Evolutionary conservation across 2,888 invertebrate species (phyloP).

Genomic region (Octodonta nipae): DNA sequence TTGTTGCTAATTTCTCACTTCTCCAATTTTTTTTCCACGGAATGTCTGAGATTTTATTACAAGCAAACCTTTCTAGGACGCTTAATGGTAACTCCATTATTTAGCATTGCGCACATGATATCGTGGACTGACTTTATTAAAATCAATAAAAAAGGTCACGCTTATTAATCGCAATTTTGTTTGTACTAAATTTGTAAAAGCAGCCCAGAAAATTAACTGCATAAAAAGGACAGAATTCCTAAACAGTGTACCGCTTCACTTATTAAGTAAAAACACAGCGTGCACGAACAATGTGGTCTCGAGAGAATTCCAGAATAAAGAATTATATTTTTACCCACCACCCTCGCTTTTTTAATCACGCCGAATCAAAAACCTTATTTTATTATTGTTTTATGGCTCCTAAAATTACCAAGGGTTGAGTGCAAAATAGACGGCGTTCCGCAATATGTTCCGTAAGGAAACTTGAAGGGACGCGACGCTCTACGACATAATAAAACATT

Average conservation of each 20-base stretch:
- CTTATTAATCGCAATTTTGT: too few species aligned
- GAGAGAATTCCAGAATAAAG: slow-evolving; percentile 29
- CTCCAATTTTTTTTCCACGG: too few species aligned
- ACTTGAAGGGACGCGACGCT: slow-evolving; percentile 12
- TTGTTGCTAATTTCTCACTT: too few species aligned
- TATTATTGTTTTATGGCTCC: slow-evolving; percentile 30
- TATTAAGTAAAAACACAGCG: slow-evolving; percentile 15
- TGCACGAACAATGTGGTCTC: slow-evolving; percentile 14
- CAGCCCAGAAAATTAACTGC: too few species aligned
- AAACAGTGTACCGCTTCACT: slow-evolving; percentile 8
- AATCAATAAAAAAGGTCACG: too few species aligned
- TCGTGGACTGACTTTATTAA: too few species aligned
- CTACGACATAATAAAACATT: slow-evolving; percentile 19
- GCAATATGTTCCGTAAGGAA: slow-evolving; percentile 12
- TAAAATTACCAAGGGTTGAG: slow-evolving; percentile 22
- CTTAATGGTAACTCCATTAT: too few species aligned
- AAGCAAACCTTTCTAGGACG: too few species aligned
- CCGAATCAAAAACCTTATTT: slow-evolving; percentile 33
- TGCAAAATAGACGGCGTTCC: slow-evolving; percentile 13
- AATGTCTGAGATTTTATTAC: too few species aligned
- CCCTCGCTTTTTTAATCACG: slow-evolving; percentile 34
- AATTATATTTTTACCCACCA: slow-evolving; percentile 30
- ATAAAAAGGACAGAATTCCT: too few species aligned
- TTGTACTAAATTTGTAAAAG: too few species aligned
- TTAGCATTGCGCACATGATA: too few species aligned